Percentiles rank a stretch among this genome's conserved stretches.
Conservation (phyloP, 2,888 invertebrate species). For the Amphipyra berbera region DNA sequence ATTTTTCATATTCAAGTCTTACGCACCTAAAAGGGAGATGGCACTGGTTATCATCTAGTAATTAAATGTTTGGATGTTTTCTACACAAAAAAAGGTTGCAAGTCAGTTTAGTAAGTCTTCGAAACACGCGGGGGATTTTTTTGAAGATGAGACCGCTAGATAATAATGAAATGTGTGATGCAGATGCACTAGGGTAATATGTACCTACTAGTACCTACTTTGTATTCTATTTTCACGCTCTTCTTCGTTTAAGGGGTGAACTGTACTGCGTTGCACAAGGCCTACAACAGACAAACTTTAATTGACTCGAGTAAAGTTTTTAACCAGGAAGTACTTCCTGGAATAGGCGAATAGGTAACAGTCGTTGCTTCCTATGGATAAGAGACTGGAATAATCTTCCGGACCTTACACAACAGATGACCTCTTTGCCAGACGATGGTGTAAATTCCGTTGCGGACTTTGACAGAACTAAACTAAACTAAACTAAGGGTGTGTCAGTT, state of each 20-base stretch:
- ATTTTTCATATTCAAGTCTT: slow-evolving; percentile 78
- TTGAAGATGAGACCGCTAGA: no score
- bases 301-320: background rate
- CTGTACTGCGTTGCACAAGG: slow-evolving; percentile 20
- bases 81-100: background rate
- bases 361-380: no score
- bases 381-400: no score
- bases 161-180: background rate
- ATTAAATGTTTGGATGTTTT: background rate
- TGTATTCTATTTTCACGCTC: slow-evolving; percentile 26
- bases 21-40: slow-evolving; percentile 76
- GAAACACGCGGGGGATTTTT: no score
- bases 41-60: slow-evolving; percentile 21
- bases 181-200: background rate
- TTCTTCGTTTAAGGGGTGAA: slow-evolving; percentile 29
- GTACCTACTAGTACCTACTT: slow-evolving; percentile 40
- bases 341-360: no score
- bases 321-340: no score
- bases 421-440: no score
- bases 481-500: no score
- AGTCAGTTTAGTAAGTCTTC: background rate
- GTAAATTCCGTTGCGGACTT: no score
- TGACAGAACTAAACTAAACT: no score
- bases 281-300: slow-evolving; percentile 34
- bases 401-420: no score